Evolutionary conservation across 1,140 invertebrate genomes (phyloP).

Genomic region (Anagrus nilaparvatae): DNA sequence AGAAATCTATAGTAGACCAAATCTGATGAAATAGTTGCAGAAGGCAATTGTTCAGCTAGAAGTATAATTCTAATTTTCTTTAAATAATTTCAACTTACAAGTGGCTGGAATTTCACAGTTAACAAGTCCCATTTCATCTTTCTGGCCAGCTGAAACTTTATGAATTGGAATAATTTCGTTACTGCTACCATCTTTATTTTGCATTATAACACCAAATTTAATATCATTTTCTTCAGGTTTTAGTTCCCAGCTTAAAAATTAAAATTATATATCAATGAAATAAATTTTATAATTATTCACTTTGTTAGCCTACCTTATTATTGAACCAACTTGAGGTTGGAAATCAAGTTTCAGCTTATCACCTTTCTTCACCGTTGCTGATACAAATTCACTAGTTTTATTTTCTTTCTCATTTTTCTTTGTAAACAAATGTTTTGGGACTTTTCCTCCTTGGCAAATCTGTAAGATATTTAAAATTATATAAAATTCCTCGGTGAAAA

Average conservation of each 20-base stretch:
- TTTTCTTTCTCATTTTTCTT: constrained; percentile 43
- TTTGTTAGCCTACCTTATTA: constrained; percentile 47
- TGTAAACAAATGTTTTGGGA: constrained; percentile 60
- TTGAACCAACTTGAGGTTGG: constrained; percentile 51
- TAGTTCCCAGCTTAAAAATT: constrained; percentile 72
- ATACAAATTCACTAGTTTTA: constrained; percentile 48
- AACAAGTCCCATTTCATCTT: constrained; percentile 67
- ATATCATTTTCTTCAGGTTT: constrained; percentile 80
- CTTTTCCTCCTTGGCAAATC: constrained; percentile 66
- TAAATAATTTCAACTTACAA: constrained; percentile 54
- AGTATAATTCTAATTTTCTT: background rate
- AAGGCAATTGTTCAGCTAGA: no score
- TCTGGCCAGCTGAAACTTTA: constrained; percentile 63
- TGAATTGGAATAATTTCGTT: constrained; percentile 55
- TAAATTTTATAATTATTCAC: constrained; percentile 7
- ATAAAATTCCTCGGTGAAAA: background rate
- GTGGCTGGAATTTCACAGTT: constrained; percentile 64
- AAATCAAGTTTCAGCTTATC: constrained; percentile 61
- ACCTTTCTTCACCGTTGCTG: constrained; percentile 61
- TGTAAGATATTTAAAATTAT: constrained; percentile 34
- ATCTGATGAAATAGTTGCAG: no score
- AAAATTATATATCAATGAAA: background rate
- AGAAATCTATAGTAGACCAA: no score
- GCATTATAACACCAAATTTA: constrained; percentile 67
- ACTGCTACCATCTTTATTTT: constrained; percentile 52